Evolutionary conservation across 1,140 invertebrate genomes (phyloP).

Genomic region (Diachasma alloeum): DNA sequence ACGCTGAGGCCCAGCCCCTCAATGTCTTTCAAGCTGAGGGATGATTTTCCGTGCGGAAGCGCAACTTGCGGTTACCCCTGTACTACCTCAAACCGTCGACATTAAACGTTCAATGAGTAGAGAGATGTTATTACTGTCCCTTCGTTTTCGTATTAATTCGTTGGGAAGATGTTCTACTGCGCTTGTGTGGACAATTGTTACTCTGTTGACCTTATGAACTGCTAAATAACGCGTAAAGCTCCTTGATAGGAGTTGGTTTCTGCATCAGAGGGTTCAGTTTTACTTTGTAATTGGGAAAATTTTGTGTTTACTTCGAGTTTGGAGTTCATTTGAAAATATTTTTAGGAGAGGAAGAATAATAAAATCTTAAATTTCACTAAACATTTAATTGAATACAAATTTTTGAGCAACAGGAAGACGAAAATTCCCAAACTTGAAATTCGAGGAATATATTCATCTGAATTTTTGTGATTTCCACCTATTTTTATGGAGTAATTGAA

Average conservation of each 20-base stretch:
- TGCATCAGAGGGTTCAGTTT: not conserved
- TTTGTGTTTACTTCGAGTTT: too few species aligned
- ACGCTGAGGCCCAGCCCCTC: not conserved
- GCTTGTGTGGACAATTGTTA: not conserved
- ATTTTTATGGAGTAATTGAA: too few species aligned
- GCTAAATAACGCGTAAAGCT: slow-evolving; percentile 21
- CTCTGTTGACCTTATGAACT: slow-evolving; percentile 16
- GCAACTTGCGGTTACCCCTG: not conserved
- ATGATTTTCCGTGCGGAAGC: not conserved
- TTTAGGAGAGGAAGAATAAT: too few species aligned
- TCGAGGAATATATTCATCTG: too few species aligned
- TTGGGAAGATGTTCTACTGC: not conserved
- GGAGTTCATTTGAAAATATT: too few species aligned
- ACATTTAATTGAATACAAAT: too few species aligned
- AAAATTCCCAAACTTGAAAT: too few species aligned
- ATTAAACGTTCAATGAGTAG: not conserved
- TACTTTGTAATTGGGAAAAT: not conserved
- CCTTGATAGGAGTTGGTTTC: not conserved
- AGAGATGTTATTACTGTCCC: not conserved
- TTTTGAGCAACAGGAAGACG: too few species aligned
- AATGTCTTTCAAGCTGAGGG: not conserved
- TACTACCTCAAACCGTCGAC: not conserved
- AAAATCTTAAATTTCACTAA: too few species aligned
- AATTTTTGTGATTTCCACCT: too few species aligned
- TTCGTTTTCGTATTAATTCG: not conserved